These are phyloP conservation scores for Luffia ferchaultella DNA, from an alignment of 2,888 invertebrate species.

Conservation along the genomic window DNA sequence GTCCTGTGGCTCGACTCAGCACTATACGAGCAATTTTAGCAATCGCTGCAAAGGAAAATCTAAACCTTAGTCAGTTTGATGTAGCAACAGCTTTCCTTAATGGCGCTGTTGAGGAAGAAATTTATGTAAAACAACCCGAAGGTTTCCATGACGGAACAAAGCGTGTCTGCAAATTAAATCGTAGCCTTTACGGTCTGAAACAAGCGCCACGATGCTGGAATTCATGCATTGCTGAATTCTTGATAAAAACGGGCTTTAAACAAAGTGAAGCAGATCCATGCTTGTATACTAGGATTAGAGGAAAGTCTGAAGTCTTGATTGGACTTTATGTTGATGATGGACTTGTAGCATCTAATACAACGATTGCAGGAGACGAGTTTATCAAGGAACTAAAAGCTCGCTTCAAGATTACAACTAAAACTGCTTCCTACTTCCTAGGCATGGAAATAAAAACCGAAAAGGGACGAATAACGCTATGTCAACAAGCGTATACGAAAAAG, in stretches of 20 bases:
- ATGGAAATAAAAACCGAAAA: constrained; percentile 1
- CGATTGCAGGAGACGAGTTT: constrained; percentile 1
- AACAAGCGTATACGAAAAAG: neutral
- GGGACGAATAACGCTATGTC: neutral
- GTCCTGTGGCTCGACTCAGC: constrained; percentile 1
- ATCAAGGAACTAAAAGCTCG: neutral
- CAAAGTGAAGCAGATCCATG: constrained; percentile 10
- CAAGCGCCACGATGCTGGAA: constrained; percentile 7
- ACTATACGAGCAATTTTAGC: neutral
- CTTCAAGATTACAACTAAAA: neutral
- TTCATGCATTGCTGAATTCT: constrained; percentile 1
- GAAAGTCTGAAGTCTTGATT: constrained; percentile 4
- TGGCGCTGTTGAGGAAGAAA: neutral
- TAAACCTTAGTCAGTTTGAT: too few relatives aligned
- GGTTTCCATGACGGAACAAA: constrained; percentile 18
- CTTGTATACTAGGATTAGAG: constrained; percentile 6
- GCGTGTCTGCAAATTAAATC: neutral
- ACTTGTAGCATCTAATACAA: neutral
- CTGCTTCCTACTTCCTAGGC: neutral
- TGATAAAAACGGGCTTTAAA: constrained; percentile 6
- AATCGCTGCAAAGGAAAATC: constrained; percentile 1
- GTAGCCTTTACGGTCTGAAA: constrained; percentile 1
- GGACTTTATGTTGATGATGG: constrained; percentile 12
- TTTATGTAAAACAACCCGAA: constrained; percentile 1
- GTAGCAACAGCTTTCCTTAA: constrained; percentile 1